Conservation (phyloP, 1,140 invertebrate genomes). For the Bursaphelenchus mucronatus region DNA sequence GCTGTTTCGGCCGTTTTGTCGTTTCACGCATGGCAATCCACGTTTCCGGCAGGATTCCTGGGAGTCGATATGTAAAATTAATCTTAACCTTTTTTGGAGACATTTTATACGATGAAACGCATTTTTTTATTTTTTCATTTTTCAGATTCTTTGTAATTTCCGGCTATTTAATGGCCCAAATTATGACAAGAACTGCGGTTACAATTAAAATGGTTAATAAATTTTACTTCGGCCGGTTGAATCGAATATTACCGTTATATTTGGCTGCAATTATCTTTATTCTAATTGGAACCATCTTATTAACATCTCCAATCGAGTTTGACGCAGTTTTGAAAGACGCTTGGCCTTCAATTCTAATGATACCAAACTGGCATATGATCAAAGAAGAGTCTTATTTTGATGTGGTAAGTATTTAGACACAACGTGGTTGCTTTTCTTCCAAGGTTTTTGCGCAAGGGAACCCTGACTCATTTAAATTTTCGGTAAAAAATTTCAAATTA, state of each 20-base stretch:
- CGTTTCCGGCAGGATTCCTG: conserved; percentile 40
- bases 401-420: not conserved
- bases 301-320: conserved; percentile 17
- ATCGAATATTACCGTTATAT: conserved; percentile 48
- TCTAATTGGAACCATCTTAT: conserved; percentile 1
- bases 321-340: conserved; percentile 6
- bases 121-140: not conserved
- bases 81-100: too few relatives aligned
- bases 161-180: conserved; percentile 47
- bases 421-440: too few relatives aligned
- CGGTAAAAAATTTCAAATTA: too few relatives aligned
- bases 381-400: conserved; percentile 11
- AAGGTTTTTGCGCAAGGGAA: too few relatives aligned
- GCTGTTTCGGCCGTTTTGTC: conserved; percentile 39
- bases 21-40: conserved; percentile 45
- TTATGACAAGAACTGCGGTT: conserved; percentile 25
- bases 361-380: not conserved
- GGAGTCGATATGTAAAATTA: conserved; percentile 44
- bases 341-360: not conserved
- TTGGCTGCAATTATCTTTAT: conserved; percentile 28
- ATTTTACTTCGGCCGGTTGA: conserved; percentile 42
- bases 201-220: not conserved
- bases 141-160: conserved; percentile 53
- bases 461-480: too few relatives aligned
- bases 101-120: conserved; percentile 12